Conservation (phyloP, 2,888 invertebrate genomes). For the Lamellibrachia columna region DNA sequence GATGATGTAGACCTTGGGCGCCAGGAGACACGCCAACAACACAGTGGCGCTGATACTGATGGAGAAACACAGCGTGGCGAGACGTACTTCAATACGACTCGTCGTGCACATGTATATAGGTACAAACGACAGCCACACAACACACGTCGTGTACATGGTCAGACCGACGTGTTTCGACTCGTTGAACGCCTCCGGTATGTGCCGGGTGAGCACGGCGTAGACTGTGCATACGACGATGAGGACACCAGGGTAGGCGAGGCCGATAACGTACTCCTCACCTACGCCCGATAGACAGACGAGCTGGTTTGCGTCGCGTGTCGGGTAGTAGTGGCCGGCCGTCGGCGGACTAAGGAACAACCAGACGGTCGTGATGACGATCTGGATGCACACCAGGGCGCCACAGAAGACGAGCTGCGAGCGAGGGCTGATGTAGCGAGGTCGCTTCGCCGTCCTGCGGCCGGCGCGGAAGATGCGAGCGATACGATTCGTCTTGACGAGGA, state of each 20-base stretch:
- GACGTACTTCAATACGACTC: slow-evolving; percentile 78
- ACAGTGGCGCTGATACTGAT: slow-evolving; percentile 94
- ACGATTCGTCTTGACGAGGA: slow-evolving; percentile 67
- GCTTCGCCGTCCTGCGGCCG: slow-evolving; percentile 64
- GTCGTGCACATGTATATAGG: slow-evolving; percentile 73
- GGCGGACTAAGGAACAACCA: slow-evolving; percentile 94
- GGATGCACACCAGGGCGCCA: slow-evolving; percentile 60
- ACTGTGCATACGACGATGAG: slow-evolving; percentile 78
- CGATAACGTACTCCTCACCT: slow-evolving; percentile 65
- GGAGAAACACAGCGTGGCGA: slow-evolving; percentile 95
- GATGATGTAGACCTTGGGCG: slow-evolving; percentile 92
- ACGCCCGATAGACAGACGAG: slow-evolving; percentile 82
- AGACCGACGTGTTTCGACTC: slow-evolving; percentile 67
- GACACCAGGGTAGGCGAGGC: slow-evolving; percentile 87
- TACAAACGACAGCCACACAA: slow-evolving; percentile 68
- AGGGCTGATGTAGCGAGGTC: slow-evolving; percentile 67
- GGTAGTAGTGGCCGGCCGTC: slow-evolving; percentile 87
- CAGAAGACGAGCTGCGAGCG: slow-evolving; percentile 67
- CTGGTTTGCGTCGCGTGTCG: slow-evolving; percentile 89
- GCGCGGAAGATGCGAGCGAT: slow-evolving; percentile 65
- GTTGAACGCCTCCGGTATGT: slow-evolving; percentile 68
- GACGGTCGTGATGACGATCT: slow-evolving; percentile 80
- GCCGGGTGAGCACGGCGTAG: slow-evolving; percentile 66
- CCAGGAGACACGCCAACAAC: slow-evolving; percentile 90
- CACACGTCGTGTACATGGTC: slow-evolving; percentile 94